Base-by-base conservation (phyloP, 2,888 invertebrate species). In the Brassicogethes aeneus region DNA sequence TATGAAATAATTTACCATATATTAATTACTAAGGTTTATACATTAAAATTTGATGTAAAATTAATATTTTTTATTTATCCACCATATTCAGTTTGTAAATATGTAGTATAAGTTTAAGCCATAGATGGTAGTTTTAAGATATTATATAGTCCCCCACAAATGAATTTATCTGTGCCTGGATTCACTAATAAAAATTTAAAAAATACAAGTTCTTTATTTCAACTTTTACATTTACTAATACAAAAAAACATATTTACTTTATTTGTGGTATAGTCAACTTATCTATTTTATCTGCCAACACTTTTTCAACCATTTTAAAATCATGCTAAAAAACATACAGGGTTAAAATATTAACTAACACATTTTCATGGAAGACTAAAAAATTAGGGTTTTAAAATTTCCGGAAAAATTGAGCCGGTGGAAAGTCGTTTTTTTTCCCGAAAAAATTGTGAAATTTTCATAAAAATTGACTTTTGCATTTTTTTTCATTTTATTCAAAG, bases 131-230 rank as follows among this genome's bases (percentile, higher is more conserved):
- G 56, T 44, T 54, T 54, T 63, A 61, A 61, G 56, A 51, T 54
- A 56, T 53, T 59, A 60, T n/a, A 23, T 60, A 62, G 59, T 64
- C 61, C 58, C 63, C 61, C 61, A 55, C 52, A 56, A 60, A 56
- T 58, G 64, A 65, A 64, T 65, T 64, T 65, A 62, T 64, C 63
- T 64, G 65, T 65, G 65, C 65, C 65, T 65, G 65, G 62, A 61
- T 63, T 63, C 64, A 65, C 64, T 62, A 62, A 63, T 62, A 62
- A 62, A 62, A 60, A 55, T 35, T 45, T 43, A 39, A 49, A 43
- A 41, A 37, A 31, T 41, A 31, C 8, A 16, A 31, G 16, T 35
- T 39, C 16, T 32, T 32, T 39, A 15, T 42, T 38, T 34, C 15
- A 14, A 3, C n/a, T 34, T 33, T 33, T 13, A 33, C 23, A 23